Evolutionary conservation across 2,113 vertebrate genomes (phyloP).

Genomic region (Hymenochirus boettgeri): DNA sequence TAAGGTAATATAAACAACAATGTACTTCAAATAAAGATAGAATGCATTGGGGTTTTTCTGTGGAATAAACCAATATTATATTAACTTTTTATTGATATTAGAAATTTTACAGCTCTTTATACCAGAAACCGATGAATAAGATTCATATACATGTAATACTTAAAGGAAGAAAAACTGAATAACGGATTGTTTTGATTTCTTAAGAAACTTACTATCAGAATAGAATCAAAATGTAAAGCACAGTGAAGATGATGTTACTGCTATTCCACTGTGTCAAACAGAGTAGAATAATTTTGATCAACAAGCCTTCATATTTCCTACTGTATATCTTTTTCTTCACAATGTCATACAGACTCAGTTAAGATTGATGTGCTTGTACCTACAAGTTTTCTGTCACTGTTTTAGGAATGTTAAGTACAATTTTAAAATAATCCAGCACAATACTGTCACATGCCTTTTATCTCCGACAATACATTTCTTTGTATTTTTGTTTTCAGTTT

Average conservation of each 20-base stretch:
- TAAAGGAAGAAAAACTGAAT: too few relatives aligned
- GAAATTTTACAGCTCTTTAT: too few relatives aligned
- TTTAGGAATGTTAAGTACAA: not conserved
- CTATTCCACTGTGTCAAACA: not conserved
- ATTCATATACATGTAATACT: too few relatives aligned
- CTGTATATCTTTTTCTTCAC: not conserved
- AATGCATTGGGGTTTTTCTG: too few relatives aligned
- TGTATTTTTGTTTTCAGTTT: too few relatives aligned
- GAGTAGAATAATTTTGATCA: not conserved
- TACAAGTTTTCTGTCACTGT: not conserved
- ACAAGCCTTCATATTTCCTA: not conserved
- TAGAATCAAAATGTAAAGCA: not conserved
- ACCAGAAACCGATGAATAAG: too few relatives aligned
- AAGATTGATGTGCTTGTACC: not conserved
- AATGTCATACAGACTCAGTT: not conserved
- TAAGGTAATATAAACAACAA: too few relatives aligned
- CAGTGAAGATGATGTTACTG: not conserved
- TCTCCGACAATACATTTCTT: too few relatives aligned
- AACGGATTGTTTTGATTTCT: conserved; percentile 19
- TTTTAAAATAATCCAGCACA: not conserved
- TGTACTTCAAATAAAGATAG: too few relatives aligned
- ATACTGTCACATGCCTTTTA: not conserved
- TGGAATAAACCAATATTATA: too few relatives aligned
- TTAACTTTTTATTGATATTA: too few relatives aligned
- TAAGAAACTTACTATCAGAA: too few relatives aligned